These are phyloP conservation scores for Quiscalus mexicanus DNA, from an alignment of 2,113 vertebrate genomes.

Conservation along the genomic window DNA sequence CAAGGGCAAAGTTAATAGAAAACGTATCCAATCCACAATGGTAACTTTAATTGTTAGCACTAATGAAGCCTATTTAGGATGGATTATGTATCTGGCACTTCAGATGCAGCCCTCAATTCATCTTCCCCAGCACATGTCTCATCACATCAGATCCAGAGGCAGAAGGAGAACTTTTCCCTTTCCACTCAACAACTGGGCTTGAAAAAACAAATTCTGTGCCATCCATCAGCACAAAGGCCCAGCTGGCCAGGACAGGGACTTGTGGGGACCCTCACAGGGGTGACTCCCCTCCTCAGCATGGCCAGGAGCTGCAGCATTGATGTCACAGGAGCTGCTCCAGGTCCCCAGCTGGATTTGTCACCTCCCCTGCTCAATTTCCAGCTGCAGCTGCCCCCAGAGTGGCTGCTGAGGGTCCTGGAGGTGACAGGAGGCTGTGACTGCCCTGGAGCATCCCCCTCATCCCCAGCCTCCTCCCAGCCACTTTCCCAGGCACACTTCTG, in stretches of 20 bases:
- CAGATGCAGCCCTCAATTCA: constrained; percentile 53
- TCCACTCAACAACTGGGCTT: not conserved
- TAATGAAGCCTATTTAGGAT: constrained; percentile 71
- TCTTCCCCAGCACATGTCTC: constrained; percentile 19
- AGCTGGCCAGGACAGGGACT: not conserved
- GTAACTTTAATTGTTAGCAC: constrained; percentile 67
- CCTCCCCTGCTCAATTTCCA: not conserved
- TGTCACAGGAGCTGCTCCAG: not conserved
- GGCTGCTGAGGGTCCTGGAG: not conserved
- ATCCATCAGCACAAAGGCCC: not conserved
- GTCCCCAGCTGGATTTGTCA: accelerated
- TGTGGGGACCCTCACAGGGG: accelerated
- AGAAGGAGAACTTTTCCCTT: not conserved
- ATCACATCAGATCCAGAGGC: not conserved
- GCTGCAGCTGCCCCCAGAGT: not conserved
- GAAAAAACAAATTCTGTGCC: not conserved
- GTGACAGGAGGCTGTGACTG: not conserved
- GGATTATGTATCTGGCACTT: constrained; percentile 62
- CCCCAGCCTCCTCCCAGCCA: not conserved
- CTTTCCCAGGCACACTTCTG: constrained; percentile 7
- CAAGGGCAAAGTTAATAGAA: constrained; percentile 70
- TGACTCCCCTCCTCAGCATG: accelerated
- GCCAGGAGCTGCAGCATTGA: accelerated
- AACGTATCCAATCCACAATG: constrained; percentile 47
- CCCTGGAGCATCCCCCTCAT: not conserved